phyloP scores from a whole-genome alignment of 2,888 invertebrate species.

The Ypsolopha sequella region DNA sequence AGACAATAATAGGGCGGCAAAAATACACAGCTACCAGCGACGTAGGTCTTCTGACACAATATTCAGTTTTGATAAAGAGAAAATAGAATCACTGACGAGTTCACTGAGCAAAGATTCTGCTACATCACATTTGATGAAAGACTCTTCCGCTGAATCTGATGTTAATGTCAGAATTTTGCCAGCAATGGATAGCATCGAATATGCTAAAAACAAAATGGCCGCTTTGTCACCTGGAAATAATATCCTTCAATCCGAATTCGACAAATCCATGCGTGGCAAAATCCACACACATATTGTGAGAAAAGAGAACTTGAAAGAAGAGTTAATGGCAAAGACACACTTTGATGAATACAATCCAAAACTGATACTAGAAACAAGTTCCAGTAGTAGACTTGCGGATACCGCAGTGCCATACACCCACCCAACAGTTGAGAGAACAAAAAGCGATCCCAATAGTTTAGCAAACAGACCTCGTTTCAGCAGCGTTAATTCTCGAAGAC shows the following conservation, averaged over 20 bases:
- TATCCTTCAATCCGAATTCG: conserved; percentile 73
- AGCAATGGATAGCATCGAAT: conserved; percentile 68
- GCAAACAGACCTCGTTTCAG: conserved; percentile 80
- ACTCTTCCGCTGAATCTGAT: conserved; percentile 65
- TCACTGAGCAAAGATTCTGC: conserved; percentile 53
- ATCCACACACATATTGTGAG: conserved; percentile 52
- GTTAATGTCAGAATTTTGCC: conserved; percentile 59
- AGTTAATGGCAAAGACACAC: conserved; percentile 75
- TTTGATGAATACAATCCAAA: conserved; percentile 82
- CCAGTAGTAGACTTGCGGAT: conserved; percentile 63
- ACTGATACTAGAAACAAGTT: conserved; percentile 63
- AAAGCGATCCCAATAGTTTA: conserved; percentile 86
- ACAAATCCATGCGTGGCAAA: conserved; percentile 63
- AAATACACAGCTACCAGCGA: conserved; percentile 66
- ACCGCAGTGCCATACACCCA: conserved; percentile 72
- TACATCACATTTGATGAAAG: conserved; percentile 50
- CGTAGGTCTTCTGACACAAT: conserved; percentile 80
- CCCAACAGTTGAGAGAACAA: conserved; percentile 84
- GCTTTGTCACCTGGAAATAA: conserved; percentile 54
- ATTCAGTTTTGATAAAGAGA: conserved; percentile 82
- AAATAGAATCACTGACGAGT: conserved; percentile 78
- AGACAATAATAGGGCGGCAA: conserved; percentile 49
- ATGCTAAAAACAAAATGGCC: conserved; percentile 64
- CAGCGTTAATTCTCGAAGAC: conserved; percentile 80
- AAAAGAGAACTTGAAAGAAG: conserved; percentile 72